Percentiles rank a stretch among this genome's conserved stretches.
phyloP scores from a whole-genome alignment of 2,888 invertebrate genomes.

The Drosophila cyrtoloma region DNA sequence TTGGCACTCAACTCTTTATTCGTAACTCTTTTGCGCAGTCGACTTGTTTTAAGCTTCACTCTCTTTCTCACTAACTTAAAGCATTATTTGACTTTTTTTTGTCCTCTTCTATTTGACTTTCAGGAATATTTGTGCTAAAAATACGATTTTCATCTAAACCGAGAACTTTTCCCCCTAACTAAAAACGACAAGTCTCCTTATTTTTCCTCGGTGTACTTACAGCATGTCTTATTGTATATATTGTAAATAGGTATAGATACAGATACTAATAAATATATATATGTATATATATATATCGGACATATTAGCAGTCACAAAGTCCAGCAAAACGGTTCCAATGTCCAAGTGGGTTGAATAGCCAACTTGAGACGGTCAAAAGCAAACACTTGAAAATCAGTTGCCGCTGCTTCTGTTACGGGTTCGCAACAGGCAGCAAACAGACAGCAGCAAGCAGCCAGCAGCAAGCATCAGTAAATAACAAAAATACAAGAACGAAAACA shows the following conservation, averaged over 20 bases:
- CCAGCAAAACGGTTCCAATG: constrained; percentile 60
- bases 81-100: neutral
- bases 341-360: constrained; percentile 52
- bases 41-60: neutral
- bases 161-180: neutral
- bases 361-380: constrained; percentile 56
- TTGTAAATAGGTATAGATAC: no score
- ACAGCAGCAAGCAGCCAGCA: constrained; percentile 14
- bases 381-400: constrained; percentile 58
- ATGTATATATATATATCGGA: neutral
- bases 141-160: neutral
- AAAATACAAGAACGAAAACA: neutral
- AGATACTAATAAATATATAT: neutral
- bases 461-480: neutral
- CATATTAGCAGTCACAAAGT: constrained; percentile 9
- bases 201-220: neutral
- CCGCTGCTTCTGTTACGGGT: constrained; percentile 58
- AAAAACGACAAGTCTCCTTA: neutral
- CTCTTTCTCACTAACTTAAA: neutral
- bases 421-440: constrained; percentile 19
- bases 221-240: neutral
- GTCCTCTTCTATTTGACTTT: neutral
- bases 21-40: neutral
- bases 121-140: neutral
- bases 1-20: neutral